Conservation (phyloP, 2,797 vertebrate genomes). For the Crocodylus rhombifer region DNA sequence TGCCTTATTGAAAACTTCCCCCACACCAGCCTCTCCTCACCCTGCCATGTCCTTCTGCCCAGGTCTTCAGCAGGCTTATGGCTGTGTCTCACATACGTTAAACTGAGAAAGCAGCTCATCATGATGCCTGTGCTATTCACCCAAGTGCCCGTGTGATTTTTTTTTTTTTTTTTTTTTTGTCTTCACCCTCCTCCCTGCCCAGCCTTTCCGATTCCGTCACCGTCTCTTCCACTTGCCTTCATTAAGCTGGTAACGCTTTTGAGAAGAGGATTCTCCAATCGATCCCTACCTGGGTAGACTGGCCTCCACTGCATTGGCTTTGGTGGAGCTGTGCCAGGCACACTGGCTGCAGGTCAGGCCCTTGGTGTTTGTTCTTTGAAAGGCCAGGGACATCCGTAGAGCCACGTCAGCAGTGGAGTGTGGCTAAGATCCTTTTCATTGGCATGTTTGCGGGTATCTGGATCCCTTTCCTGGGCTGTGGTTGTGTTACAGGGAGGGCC, state of each 20-base stretch:
- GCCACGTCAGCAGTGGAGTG: background rate
- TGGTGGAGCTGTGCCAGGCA: background rate
- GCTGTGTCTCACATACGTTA: background rate
- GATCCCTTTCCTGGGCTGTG: background rate
- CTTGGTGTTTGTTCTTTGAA: background rate
- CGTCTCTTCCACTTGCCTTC: background rate
- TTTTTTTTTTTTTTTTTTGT: background rate
- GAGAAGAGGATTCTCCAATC: background rate
- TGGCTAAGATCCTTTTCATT: background rate
- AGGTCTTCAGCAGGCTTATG: background rate
- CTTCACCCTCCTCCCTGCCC: background rate
- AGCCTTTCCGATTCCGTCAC: background rate
- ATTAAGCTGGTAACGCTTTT: background rate
- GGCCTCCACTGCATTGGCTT: background rate
- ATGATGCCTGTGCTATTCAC: background rate
- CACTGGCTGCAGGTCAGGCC: background rate
- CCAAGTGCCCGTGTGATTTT: background rate
- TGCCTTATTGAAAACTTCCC: background rate
- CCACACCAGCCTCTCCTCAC: background rate
- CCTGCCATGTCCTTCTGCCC: background rate
- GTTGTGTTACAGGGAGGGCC: background rate
- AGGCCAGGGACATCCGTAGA: background rate
- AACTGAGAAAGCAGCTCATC: background rate
- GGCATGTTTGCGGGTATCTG: rapidly evolving
- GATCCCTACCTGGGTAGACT: background rate